Evolutionary conservation across 2,113 vertebrate species (phyloP).

Genomic region (Nesoenas mayeri): DNA sequence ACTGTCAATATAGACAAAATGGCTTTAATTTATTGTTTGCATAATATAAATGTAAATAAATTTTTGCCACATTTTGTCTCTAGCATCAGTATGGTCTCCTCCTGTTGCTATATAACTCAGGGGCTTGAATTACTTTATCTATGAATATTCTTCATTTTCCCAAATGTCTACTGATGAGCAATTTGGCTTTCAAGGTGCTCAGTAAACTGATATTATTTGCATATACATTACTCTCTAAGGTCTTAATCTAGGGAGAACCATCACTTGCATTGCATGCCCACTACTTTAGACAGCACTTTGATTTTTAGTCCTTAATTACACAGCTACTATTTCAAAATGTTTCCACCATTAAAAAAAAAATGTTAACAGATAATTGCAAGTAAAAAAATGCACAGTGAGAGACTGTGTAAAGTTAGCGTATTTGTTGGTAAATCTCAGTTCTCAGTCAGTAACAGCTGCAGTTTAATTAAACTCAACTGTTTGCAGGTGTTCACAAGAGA

Average conservation of each 20-base stretch:
- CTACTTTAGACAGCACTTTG: conserved; percentile 20
- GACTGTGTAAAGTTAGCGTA: neutral
- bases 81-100: neutral
- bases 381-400: neutral
- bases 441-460: conserved; percentile 44
- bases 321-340: conserved; percentile 28
- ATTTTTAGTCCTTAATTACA: conserved; percentile 51
- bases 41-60: neutral
- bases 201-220: conserved; percentile 48
- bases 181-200: conserved; percentile 56
- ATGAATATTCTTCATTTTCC: conserved; percentile 45
- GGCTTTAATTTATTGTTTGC: neutral
- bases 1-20: neutral
- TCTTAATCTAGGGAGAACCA: conserved; percentile 6
- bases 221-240: conserved; percentile 34
- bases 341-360: conserved; percentile 18
- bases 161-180: conserved; percentile 39
- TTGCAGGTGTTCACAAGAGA: conserved; percentile 36
- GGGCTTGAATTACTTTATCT: conserved; percentile 1
- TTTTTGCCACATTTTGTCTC: neutral
- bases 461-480: conserved; percentile 57
- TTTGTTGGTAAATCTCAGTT: conserved; percentile 36
- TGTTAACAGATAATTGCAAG: neutral
- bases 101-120: neutral
- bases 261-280: neutral